Conservation (phyloP, 1,140 invertebrate genomes). For the Heliothis virescens region DNA sequence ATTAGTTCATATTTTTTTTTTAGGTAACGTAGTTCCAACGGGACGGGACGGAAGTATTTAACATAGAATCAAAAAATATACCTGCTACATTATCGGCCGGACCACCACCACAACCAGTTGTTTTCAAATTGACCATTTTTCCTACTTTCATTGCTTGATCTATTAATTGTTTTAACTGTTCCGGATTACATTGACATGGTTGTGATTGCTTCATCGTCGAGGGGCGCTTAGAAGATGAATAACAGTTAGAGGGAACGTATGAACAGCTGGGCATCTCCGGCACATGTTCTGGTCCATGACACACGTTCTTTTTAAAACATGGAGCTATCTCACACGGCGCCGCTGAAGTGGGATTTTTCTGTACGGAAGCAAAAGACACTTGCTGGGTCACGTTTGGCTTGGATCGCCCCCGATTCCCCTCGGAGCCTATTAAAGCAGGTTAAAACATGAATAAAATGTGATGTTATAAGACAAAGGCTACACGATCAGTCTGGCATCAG, state of each 20-base stretch:
- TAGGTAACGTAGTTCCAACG: too few relatives aligned
- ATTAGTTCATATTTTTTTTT: too few relatives aligned
- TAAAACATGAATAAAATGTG: neutral
- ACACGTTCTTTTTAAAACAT: neutral
- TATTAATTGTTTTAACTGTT: neutral
- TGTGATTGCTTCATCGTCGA: neutral
- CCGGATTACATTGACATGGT: slow-evolving; percentile 17
- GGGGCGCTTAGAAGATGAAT: neutral
- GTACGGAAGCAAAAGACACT: neutral
- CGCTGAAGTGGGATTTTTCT: neutral
- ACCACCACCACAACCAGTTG: slow-evolving; percentile 1
- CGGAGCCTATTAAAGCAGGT: neutral
- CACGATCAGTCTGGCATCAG: neutral
- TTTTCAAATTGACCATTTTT: neutral
- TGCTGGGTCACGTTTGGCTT: neutral
- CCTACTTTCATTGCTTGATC: neutral
- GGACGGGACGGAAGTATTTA: too few relatives aligned
- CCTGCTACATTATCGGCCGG: too few relatives aligned
- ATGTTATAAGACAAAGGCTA: neutral
- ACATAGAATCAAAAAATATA: too few relatives aligned
- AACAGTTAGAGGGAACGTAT: neutral
- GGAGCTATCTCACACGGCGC: neutral
- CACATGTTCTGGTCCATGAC: neutral
- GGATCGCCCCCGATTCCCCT: neutral
- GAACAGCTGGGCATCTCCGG: neutral